Evolutionary conservation across 2,888 invertebrate genomes (phyloP).

Genomic region (Dynastes maya): DNA sequence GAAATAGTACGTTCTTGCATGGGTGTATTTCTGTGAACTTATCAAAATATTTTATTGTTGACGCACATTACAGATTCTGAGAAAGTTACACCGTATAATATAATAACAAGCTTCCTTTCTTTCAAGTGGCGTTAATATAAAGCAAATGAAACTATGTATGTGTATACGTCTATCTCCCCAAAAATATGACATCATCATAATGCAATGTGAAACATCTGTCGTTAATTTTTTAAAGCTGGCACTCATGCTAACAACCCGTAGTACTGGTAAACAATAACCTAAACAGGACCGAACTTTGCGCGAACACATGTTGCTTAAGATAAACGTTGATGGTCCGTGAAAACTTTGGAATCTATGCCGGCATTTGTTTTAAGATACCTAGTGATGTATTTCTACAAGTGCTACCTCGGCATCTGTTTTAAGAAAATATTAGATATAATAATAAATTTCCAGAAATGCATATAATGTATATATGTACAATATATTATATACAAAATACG

Average conservation of each 20-base stretch:
- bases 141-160: constrained; percentile 28
- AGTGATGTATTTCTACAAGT: too few relatives aligned
- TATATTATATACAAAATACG: too few relatives aligned
- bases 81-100: not conserved
- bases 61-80: not conserved
- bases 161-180: constrained; percentile 7
- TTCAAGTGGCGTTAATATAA: constrained; percentile 2
- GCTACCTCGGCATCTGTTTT: too few relatives aligned
- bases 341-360: too few relatives aligned
- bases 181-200: constrained; percentile 35
- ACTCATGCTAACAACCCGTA: constrained; percentile 11
- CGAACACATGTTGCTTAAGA: too few relatives aligned
- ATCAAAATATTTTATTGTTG: constrained; percentile 3
- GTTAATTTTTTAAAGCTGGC: constrained; percentile 28
- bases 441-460: too few relatives aligned
- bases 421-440: too few relatives aligned
- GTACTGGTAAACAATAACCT: constrained; percentile 7
- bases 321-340: too few relatives aligned
- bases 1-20: not conserved
- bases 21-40: not conserved
- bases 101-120: constrained; percentile 25
- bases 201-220: constrained; percentile 43
- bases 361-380: too few relatives aligned
- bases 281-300: constrained; percentile 11
- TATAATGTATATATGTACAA: too few relatives aligned